phyloP scores from a whole-genome alignment of 2,797 vertebrate genomes.

The Rhincodon typus region DNA sequence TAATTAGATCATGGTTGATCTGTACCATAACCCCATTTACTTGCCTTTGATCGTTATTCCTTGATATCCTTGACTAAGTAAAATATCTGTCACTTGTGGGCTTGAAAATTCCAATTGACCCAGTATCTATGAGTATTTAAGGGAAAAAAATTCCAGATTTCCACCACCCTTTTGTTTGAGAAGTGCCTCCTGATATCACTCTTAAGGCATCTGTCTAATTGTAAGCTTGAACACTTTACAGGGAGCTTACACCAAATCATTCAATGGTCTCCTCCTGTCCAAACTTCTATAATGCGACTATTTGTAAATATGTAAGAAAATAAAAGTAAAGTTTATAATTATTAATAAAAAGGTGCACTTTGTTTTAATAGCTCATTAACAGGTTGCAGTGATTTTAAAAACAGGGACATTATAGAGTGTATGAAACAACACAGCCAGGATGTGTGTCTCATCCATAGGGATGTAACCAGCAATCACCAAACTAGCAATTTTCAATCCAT shows the following conservation, averaged over 20 bases:
- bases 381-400: constrained; percentile 32
- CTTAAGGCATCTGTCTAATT: not conserved
- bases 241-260: not conserved
- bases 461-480: constrained; percentile 33
- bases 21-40: not conserved
- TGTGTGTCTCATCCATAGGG: constrained; percentile 25
- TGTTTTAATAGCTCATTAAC: not conserved
- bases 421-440: constrained; percentile 10
- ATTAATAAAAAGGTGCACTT: not conserved
- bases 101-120: not conserved
- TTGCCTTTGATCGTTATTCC: not conserved
- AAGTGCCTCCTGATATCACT: not conserved
- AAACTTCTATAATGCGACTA: not conserved
- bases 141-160: not conserved
- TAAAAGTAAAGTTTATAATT: not conserved
- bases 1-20: not conserved
- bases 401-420: constrained; percentile 17
- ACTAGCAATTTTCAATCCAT: constrained; percentile 38
- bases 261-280: not conserved
- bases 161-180: not conserved
- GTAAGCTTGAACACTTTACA: not conserved
- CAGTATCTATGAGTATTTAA: not conserved
- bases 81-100: not conserved
- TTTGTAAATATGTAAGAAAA: not conserved
- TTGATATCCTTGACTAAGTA: not conserved